Evolutionary conservation across 1,140 invertebrate genomes (phyloP).

Genomic region (Dolichoris vasculosae): DNA sequence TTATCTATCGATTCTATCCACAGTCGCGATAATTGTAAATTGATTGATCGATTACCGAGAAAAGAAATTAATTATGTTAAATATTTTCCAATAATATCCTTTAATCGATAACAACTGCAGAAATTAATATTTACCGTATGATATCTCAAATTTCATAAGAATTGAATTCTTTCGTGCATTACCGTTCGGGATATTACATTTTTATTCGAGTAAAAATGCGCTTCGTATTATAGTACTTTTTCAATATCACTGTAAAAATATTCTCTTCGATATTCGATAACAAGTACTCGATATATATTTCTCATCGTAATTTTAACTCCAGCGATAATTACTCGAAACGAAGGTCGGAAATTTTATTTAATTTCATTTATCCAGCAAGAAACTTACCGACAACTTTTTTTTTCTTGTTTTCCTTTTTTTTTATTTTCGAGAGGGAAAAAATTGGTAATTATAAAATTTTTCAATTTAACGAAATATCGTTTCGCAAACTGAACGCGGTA

Average conservation of each 20-base stretch:
- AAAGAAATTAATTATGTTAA: neutral
- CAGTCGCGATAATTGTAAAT: neutral
- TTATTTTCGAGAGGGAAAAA: neutral
- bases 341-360: neutral
- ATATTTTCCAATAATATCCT: neutral
- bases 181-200: neutral
- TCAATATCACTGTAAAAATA: neutral
- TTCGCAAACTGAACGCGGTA: neutral
- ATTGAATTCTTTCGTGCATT: neutral
- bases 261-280: neutral
- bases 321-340: neutral
- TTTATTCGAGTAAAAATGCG: neutral
- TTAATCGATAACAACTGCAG: neutral
- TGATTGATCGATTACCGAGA: neutral
- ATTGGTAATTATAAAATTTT: neutral
- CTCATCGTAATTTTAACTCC: neutral
- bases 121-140: neutral
- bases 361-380: neutral
- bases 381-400: neutral
- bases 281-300: neutral
- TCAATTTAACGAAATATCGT: neutral
- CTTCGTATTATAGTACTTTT: neutral
- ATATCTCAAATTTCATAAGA: neutral
- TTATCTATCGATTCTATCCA: no score
- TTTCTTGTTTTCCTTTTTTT: neutral